These are phyloP conservation scores for Larimichthys crocea DNA, from an alignment of 2,113 vertebrate genomes.

Conservation along the genomic window DNA sequence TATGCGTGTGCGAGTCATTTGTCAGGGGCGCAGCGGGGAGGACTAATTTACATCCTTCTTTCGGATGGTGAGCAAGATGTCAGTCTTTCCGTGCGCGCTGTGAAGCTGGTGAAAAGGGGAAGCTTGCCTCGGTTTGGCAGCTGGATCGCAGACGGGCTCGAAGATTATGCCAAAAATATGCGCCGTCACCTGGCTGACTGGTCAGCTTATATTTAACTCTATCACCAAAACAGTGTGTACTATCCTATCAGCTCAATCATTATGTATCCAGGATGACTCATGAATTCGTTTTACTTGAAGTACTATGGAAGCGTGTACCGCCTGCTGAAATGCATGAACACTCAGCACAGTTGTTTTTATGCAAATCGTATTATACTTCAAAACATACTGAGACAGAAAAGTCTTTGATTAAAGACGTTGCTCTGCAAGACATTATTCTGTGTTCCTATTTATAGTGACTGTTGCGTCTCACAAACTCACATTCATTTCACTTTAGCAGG, in stretches of 20 bases:
- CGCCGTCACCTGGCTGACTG: constrained; percentile 52
- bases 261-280: constrained; percentile 29
- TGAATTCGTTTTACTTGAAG: background rate
- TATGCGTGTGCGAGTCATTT: constrained; percentile 33
- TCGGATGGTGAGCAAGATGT: constrained; percentile 52
- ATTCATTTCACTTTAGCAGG: background rate
- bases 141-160: constrained; percentile 20
- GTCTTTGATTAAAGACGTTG: constrained; percentile 27
- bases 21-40: constrained; percentile 48
- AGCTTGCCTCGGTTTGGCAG: constrained; percentile 44
- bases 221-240: constrained; percentile 35
- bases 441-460: background rate
- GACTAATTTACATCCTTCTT: constrained; percentile 36
- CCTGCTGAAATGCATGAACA: background rate
- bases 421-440: background rate
- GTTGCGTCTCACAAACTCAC: background rate
- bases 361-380: constrained; percentile 11
- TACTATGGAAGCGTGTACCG: background rate
- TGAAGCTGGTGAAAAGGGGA: constrained; percentile 11
- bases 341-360: constrained; percentile 8
- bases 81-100: constrained; percentile 22
- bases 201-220: constrained; percentile 64
- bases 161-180: constrained; percentile 47
- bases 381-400: constrained; percentile 6
- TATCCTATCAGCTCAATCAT: constrained; percentile 9